Conservation (phyloP, 2,888 invertebrate genomes). For the Drosophila colorata region DNA sequence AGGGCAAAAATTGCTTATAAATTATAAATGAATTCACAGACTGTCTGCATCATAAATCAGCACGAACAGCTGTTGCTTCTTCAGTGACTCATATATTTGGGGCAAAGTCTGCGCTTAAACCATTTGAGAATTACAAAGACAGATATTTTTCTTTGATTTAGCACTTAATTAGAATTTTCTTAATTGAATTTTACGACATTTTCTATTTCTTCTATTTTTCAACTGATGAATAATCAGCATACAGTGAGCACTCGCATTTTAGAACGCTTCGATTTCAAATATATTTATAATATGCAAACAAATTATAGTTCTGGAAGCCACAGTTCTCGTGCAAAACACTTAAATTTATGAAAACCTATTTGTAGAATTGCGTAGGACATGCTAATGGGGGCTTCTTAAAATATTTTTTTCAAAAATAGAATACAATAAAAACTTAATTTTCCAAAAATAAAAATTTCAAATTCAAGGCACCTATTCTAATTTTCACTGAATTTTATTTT, state of each 20-base stretch:
- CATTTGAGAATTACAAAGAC: not conserved
- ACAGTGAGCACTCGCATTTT: too few relatives aligned
- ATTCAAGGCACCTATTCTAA: not conserved
- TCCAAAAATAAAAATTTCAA: not conserved
- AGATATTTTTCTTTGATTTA: not conserved
- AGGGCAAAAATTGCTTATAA: not conserved
- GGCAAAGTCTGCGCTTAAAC: not conserved
- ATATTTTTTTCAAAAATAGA: not conserved
- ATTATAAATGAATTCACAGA: not conserved
- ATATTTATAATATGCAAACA: too few relatives aligned
- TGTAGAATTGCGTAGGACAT: not conserved
- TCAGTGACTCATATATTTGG: not conserved
- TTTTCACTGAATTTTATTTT: too few relatives aligned
- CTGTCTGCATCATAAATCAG: not conserved
- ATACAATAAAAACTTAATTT: not conserved
- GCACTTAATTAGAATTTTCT: too few relatives aligned
- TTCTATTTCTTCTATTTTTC: too few relatives aligned
- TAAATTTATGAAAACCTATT: not conserved
- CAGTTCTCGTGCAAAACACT: too few relatives aligned
- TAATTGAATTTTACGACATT: too few relatives aligned
- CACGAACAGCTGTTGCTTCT: conserved; percentile 17
- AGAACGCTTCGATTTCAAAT: too few relatives aligned
- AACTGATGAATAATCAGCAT: too few relatives aligned
- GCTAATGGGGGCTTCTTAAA: not conserved
- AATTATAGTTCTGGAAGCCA: too few relatives aligned